Evolutionary conservation across 1,140 invertebrate genomes (phyloP).

Genomic region (Homalodisca vitripennis): DNA sequence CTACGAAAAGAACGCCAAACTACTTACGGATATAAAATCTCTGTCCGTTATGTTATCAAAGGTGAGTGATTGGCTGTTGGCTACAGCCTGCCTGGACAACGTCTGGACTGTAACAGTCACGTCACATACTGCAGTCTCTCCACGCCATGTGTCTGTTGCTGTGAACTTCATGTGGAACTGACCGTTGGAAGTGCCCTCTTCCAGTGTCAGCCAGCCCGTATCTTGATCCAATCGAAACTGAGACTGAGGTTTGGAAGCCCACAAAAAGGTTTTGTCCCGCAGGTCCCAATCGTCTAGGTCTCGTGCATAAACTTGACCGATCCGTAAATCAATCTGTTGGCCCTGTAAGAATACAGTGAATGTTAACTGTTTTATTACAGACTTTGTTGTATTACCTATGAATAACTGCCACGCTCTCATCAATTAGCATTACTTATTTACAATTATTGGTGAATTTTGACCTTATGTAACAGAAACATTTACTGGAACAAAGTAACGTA

Average conservation of each 20-base stretch:
- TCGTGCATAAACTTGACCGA: constrained; percentile 92
- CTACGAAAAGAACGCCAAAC: too few species aligned
- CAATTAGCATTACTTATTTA: too few species aligned
- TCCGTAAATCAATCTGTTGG: too few species aligned
- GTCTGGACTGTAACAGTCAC: constrained; percentile 76
- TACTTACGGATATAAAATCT: constrained; percentile 73
- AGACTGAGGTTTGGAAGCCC: constrained; percentile 76
- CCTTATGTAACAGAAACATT: too few species aligned
- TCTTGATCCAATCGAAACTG: constrained; percentile 85
- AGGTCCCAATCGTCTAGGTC: constrained; percentile 97
- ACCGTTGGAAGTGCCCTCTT: constrained; percentile 82
- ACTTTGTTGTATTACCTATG: too few species aligned
- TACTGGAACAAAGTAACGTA: too few species aligned
- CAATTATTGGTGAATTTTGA: too few species aligned
- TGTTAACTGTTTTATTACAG: too few species aligned
- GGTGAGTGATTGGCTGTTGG: constrained; percentile 90
- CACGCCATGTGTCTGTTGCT: constrained; percentile 82
- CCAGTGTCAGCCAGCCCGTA: constrained; percentile 93
- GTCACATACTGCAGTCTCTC: constrained; percentile 87
- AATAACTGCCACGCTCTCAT: too few species aligned
- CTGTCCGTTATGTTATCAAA: constrained; percentile 93
- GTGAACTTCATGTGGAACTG: constrained; percentile 82
- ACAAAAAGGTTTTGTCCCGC: constrained; percentile 94
- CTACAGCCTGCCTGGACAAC: constrained; percentile 90
- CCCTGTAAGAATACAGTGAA: too few species aligned